Percentiles rank a stretch among this genome's conserved stretches.
These are phyloP conservation scores for Alosa sapidissima DNA, from an alignment of 2,797 vertebrate species.

Conservation along the genomic window DNA sequence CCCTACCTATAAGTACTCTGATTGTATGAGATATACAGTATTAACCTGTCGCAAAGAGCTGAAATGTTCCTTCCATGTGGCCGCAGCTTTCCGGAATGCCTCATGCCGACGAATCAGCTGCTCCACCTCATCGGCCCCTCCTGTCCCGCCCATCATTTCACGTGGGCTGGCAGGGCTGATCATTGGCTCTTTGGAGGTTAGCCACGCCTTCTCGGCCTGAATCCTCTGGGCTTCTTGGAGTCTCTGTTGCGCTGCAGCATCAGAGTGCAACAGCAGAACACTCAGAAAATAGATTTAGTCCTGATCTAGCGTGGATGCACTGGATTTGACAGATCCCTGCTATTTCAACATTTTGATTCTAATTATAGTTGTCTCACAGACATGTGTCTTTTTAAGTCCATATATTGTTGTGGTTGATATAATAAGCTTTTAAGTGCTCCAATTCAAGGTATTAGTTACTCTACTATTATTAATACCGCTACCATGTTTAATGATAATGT, in stretches of 20 bases:
- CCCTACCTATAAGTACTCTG: not conserved
- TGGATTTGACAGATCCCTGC: not conserved
- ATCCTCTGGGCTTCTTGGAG: slow-evolving; percentile 87
- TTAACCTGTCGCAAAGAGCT: slow-evolving; percentile 87
- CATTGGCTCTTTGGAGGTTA: slow-evolving; percentile 87
- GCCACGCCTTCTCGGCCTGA: slow-evolving; percentile 86
- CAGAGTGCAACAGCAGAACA: slow-evolving; percentile 37
- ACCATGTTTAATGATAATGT: not conserved
- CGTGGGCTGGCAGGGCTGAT: slow-evolving; percentile 52
- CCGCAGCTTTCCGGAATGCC: slow-evolving; percentile 90
- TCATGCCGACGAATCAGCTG: slow-evolving; percentile 93
- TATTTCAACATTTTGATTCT: not conserved
- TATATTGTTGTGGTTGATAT: not conserved
- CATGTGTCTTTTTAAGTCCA: not conserved
- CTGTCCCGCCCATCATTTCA: not conserved
- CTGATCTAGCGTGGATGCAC: not conserved
- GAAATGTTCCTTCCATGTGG: slow-evolving; percentile 94
- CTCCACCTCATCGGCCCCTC: slow-evolving; percentile 84
- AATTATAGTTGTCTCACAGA: not conserved
- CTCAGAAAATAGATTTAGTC: not conserved
- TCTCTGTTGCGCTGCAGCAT: slow-evolving; percentile 82
- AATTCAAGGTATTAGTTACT: not conserved
- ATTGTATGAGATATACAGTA: slow-evolving; percentile 41
- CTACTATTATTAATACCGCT: too few species aligned
- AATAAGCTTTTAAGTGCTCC: not conserved